Conservation (phyloP, 2,888 invertebrate species). For the Myopa testacea region DNA sequence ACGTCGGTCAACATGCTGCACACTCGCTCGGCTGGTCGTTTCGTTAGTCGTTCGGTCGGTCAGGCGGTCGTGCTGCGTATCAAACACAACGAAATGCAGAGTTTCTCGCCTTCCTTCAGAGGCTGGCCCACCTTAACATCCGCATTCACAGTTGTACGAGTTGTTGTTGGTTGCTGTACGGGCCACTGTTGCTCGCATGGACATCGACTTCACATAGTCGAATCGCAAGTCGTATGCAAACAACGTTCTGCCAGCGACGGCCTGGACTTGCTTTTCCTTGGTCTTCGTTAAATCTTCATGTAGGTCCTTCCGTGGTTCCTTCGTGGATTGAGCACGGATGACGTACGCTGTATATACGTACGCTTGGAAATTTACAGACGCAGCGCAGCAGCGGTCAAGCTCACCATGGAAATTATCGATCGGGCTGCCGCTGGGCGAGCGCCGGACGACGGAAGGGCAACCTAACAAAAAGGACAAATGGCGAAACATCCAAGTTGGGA, state of each 20-base stretch:
- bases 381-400: slow-evolving; percentile 62
- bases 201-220: slow-evolving; percentile 63
- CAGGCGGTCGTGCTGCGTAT: slow-evolving; percentile 24
- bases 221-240: slow-evolving; percentile 67
- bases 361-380: slow-evolving; percentile 65
- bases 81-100: slow-evolving; percentile 60
- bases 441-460: slow-evolving; percentile 50
- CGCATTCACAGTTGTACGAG: slow-evolving; percentile 55
- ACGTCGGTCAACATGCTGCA: slow-evolving; percentile 35
- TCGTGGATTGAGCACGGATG: slow-evolving; percentile 52
- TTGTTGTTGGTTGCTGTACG: slow-evolving; percentile 50
- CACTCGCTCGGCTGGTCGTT: slow-evolving; percentile 3
- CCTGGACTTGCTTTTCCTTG: slow-evolving; percentile 49
- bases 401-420: slow-evolving; percentile 68
- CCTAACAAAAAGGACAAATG: slow-evolving; percentile 3
- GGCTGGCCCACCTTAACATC: slow-evolving; percentile 51
- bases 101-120: slow-evolving; percentile 53
- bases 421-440: slow-evolving; percentile 57
- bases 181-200: slow-evolving; percentile 45
- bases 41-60: slow-evolving; percentile 4
- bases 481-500: neutral
- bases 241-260: slow-evolving; percentile 61
- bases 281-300: slow-evolving; percentile 54
- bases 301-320: slow-evolving; percentile 50
- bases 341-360: slow-evolving; percentile 52